Evolutionary conservation across 2,797 vertebrate genomes (phyloP).

Genomic region (Anguilla anguilla): DNA sequence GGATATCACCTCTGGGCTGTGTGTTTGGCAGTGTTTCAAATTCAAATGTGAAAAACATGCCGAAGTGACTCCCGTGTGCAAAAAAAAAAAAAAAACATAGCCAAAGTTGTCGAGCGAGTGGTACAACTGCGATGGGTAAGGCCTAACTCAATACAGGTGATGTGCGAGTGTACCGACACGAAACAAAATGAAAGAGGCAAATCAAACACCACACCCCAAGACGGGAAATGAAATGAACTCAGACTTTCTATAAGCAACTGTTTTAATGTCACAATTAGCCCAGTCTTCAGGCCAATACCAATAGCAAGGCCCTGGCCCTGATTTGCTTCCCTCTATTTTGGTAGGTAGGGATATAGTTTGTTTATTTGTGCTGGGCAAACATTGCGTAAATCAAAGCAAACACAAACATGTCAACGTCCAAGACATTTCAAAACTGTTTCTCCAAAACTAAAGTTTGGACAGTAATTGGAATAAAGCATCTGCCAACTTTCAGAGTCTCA

Average conservation of each 20-base stretch:
- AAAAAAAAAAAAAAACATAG: neutral
- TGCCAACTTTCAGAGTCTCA: neutral
- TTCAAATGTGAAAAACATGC: neutral
- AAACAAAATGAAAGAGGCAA: neutral
- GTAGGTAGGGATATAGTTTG: neutral
- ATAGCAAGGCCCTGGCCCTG: neutral
- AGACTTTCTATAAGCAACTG: neutral
- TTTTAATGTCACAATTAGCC: neutral
- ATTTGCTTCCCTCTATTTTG: slow-evolving; percentile 1
- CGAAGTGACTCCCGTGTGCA: neutral
- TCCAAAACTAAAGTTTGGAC: neutral
- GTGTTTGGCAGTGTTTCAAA: neutral
- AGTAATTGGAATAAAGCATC: neutral
- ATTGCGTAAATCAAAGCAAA: neutral
- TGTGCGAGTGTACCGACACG: neutral
- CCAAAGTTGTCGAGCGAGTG: neutral
- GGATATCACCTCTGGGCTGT: neutral
- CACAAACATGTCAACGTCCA: neutral
- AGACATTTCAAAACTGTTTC: neutral
- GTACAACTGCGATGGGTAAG: neutral
- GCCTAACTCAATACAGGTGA: neutral
- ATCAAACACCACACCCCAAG: neutral
- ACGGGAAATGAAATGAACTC: neutral
- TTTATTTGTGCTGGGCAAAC: neutral
- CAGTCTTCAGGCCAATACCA: neutral